Evolutionary conservation across 2,113 vertebrate species (phyloP), one percentile per base, ranked within the genome.

Genomic region (Chascanopsetta lugubris): DNA sequence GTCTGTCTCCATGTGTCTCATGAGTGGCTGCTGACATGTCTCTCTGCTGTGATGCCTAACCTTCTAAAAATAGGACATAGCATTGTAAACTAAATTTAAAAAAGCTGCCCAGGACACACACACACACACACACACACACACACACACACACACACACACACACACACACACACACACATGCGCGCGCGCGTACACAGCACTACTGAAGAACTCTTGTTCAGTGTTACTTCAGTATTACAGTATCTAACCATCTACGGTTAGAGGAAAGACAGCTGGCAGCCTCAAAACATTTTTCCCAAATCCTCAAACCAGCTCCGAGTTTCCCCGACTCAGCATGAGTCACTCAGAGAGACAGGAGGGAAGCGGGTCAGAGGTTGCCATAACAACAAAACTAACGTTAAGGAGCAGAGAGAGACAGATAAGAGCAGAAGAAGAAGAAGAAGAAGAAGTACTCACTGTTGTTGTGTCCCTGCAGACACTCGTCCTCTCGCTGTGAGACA

Each of bases 1-100:
- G 71, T 62, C 69, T 51, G 42, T 38, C 13, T 38, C 34, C 8
- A 4, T 30, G 5, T 30, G 5, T 75, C 64, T 62, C 62, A 64
- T 25, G 18, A 80, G 81, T 47, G 62, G 65, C 66, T 13, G 65
- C 79, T 79, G 56, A 80, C 74, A 84, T 77, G 84, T 77, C 81
- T 85, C 72, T 69, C 69, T 63, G 61, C 81, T 77, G 68, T 83
- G 84, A 90, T 83, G 80, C 80, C 75, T 80, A 60, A 60, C 65
- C 63, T 60, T 77, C 92, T 90, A 91, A 88, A 93, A 92, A 93
- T 93, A 93, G 88, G 46, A 63, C 66, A 29, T 67, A 46, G 69
- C 70, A 73, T 71, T 84, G 66, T 75, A 70, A 66, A 75, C 84
- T 77, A 81, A 53, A 81, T 87, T 83, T 88, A 79, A 72, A 73